Percentiles rank a stretch among this genome's conserved stretches.
phyloP scores from a whole-genome alignment of 2,888 invertebrate species.

The Amiota communis region DNA sequence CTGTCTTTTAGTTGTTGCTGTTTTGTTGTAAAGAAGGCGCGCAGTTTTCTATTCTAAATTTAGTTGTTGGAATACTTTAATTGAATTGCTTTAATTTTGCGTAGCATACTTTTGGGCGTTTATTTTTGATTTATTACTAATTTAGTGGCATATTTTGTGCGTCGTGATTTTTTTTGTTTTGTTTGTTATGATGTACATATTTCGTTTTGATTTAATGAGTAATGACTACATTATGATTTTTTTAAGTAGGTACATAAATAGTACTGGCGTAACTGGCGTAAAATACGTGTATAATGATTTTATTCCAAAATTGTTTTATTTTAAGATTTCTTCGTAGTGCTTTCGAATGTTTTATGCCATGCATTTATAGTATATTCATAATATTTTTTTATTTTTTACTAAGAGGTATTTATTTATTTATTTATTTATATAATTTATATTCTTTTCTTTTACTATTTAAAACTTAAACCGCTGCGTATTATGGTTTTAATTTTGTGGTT shows the following conservation, averaged over 20 bases:
- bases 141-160: conserved; percentile 6
- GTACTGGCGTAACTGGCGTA: neutral
- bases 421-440: conserved; percentile 26
- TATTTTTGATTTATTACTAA: conserved; percentile 3
- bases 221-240: neutral
- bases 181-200: neutral
- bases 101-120: conserved; percentile 25
- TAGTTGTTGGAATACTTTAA: conserved; percentile 13
- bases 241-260: too few species aligned
- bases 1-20: conserved; percentile 18
- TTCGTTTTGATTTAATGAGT: neutral
- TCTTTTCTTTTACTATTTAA: conserved; percentile 20
- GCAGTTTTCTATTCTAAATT: conserved; percentile 31
- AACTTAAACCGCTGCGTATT: conserved; percentile 30
- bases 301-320: neutral
- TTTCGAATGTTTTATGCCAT: neutral
- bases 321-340: neutral
- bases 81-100: conserved; percentile 26
- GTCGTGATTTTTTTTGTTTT: neutral
- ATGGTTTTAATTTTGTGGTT: conserved; percentile 29
- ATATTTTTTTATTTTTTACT: conserved; percentile 4
- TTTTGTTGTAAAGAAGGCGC: conserved; percentile 55
- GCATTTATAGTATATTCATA: conserved; percentile 6
- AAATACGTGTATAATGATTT: neutral
- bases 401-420: conserved; percentile 31